Evolutionary conservation across 2,888 invertebrate genomes (phyloP).

Genomic region (Synanthedon andrenaeformis): DNA sequence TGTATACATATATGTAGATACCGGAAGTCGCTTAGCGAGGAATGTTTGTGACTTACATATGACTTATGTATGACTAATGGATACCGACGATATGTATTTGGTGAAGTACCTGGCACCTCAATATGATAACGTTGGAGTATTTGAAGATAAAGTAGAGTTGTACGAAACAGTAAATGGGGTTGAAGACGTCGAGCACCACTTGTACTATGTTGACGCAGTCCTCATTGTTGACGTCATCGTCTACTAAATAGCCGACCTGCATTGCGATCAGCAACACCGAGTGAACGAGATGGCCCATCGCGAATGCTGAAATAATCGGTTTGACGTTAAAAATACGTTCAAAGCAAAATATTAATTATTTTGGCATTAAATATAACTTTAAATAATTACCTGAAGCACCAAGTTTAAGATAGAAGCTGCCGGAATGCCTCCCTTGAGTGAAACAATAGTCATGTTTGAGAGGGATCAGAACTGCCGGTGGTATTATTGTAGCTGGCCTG

Average conservation of each 20-base stretch:
- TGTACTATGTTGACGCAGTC: slow-evolving; percentile 73
- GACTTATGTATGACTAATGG: no score
- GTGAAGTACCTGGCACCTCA: slow-evolving; percentile 38
- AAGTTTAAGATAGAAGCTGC: slow-evolving; percentile 79
- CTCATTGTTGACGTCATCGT: slow-evolving; percentile 61
- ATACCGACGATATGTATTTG: no score
- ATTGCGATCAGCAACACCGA: slow-evolving; percentile 77
- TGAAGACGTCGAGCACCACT: slow-evolving; percentile 75
- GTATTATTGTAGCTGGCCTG: slow-evolving; percentile 20
- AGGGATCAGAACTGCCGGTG: slow-evolving; percentile 50
- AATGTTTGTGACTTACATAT: no score
- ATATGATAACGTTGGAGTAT: slow-evolving; percentile 79
- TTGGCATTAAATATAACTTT: no score
- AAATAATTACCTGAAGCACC: slow-evolving; percentile 74
- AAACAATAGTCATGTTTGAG: slow-evolving; percentile 73
- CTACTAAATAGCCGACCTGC: slow-evolving; percentile 73
- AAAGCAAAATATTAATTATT: no score
- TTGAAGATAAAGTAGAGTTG: slow-evolving; percentile 85
- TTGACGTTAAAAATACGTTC: not conserved
- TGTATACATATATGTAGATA: no score
- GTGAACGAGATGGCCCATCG: slow-evolving; percentile 82
- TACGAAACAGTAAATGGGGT: slow-evolving; percentile 79
- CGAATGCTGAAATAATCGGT: slow-evolving; percentile 73
- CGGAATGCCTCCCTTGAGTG: slow-evolving; percentile 76
- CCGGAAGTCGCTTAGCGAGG: no score